phyloP scores from a whole-genome alignment of 2,888 invertebrate genomes.

The Amitus sp. region DNA sequence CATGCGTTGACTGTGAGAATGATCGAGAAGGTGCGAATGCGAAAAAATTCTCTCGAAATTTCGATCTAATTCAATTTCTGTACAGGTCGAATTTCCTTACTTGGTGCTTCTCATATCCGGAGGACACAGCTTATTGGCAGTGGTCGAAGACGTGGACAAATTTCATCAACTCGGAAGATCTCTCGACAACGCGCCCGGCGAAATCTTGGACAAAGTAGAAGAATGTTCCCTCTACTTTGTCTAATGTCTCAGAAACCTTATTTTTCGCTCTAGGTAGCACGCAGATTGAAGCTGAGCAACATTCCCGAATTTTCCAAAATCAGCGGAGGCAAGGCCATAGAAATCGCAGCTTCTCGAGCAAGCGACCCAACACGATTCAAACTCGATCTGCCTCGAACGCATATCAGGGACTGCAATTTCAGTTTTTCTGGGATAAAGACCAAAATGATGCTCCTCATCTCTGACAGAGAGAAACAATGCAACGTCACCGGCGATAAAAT shows the following conservation, averaged over 20 bases:
- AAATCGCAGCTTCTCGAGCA: conserved; percentile 78
- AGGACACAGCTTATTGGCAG: conserved; percentile 86
- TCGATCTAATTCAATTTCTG: neutral
- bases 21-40: conserved; percentile 72
- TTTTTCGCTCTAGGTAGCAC: conserved; percentile 72
- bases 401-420: conserved; percentile 84
- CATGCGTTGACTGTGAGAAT: conserved; percentile 92
- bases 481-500: conserved; percentile 74
- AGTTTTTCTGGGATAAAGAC: conserved; percentile 88
- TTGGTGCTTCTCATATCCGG: conserved; percentile 91
- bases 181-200: conserved; percentile 91
- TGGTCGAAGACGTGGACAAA: conserved; percentile 78
- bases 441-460: conserved; percentile 69
- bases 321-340: conserved; percentile 88
- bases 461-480: conserved; percentile 71
- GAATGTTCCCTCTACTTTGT: neutral
- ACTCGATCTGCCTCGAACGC: conserved; percentile 75
- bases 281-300: conserved; percentile 84
- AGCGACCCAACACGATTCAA: conserved; percentile 73
- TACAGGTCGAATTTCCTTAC: conserved; percentile 83
- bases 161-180: conserved; percentile 84
- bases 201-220: conserved; percentile 88
- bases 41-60: too few species aligned
- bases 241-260: neutral
- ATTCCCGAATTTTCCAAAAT: conserved; percentile 77